Evolutionary conservation across 1,140 invertebrate species (phyloP).

Genomic region (Adoxophyes honmai): DNA sequence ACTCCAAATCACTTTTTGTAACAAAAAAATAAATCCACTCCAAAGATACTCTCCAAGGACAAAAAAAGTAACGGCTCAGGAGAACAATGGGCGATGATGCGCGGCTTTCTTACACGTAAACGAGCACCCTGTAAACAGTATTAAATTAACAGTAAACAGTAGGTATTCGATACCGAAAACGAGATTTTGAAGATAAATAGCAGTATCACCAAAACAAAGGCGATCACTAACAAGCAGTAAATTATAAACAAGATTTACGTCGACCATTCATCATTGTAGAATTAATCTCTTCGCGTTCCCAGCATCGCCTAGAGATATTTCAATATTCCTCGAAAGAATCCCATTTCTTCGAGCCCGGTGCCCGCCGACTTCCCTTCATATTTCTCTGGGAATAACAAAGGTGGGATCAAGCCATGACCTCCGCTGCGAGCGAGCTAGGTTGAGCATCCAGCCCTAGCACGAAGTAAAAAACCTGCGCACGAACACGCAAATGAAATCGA

Average conservation of each 20-base stretch:
- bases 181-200: constrained; percentile 17
- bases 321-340: constrained; percentile 66
- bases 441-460: constrained; percentile 28
- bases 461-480: constrained; percentile 57
- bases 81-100: constrained; percentile 53
- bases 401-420: constrained; percentile 61
- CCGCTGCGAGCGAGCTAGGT: constrained; percentile 38
- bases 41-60: constrained; percentile 32
- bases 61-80: constrained; percentile 51
- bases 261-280: constrained; percentile 54
- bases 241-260: constrained; percentile 55
- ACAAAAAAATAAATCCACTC: constrained; percentile 40
- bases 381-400: constrained; percentile 68
- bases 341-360: constrained; percentile 47
- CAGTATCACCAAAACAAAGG: constrained; percentile 40
- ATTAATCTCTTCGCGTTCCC: constrained; percentile 50
- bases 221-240: constrained; percentile 46
- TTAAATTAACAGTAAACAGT: background rate
- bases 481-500: constrained; percentile 74
- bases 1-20: constrained; percentile 68
- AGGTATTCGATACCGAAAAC: background rate
- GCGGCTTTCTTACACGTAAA: constrained; percentile 32
- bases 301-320: constrained; percentile 60
- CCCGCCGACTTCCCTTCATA: constrained; percentile 61
- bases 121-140: constrained; percentile 23